phyloP scores from a whole-genome alignment of 2,113 vertebrate genomes.

The Suncus etruscus region DNA sequence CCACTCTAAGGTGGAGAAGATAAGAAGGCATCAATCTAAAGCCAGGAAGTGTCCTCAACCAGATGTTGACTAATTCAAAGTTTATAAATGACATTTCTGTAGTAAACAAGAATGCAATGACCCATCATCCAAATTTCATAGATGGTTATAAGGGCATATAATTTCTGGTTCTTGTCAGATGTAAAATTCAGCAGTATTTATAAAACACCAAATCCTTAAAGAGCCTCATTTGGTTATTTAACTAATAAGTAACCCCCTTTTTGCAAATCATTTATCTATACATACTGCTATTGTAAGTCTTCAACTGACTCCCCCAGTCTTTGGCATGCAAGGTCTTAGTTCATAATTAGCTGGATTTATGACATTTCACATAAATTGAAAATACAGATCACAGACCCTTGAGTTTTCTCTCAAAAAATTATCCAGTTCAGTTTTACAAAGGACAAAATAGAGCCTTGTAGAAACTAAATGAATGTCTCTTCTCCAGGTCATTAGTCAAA shows the following conservation, averaged over 20 bases:
- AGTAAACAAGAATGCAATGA: slow-evolving; percentile 29
- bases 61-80: slow-evolving; percentile 37
- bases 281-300: slow-evolving; percentile 10
- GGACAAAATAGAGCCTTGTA: slow-evolving; percentile 8
- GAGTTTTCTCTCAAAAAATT: background rate
- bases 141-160: slow-evolving; percentile 17
- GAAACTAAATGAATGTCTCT: slow-evolving; percentile 45
- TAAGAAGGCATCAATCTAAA: no score
- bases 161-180: slow-evolving; percentile 41
- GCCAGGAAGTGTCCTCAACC: background rate
- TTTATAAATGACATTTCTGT: slow-evolving; percentile 33
- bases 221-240: background rate
- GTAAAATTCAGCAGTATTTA: slow-evolving; percentile 46
- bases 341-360: background rate
- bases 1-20: background rate
- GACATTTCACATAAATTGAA: background rate
- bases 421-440: slow-evolving; percentile 13
- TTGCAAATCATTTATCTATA: slow-evolving; percentile 1
- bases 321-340: background rate
- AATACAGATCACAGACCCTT: slow-evolving; percentile 25
- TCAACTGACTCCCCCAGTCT: background rate
- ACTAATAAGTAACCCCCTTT: slow-evolving; percentile 15
- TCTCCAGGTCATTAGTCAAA: slow-evolving; percentile 8
- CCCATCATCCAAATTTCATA: slow-evolving; percentile 23
- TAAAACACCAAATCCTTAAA: slow-evolving; percentile 34